Conservation (phyloP, 2,113 vertebrate genomes). For the Alaudala cheleensis region DNA sequence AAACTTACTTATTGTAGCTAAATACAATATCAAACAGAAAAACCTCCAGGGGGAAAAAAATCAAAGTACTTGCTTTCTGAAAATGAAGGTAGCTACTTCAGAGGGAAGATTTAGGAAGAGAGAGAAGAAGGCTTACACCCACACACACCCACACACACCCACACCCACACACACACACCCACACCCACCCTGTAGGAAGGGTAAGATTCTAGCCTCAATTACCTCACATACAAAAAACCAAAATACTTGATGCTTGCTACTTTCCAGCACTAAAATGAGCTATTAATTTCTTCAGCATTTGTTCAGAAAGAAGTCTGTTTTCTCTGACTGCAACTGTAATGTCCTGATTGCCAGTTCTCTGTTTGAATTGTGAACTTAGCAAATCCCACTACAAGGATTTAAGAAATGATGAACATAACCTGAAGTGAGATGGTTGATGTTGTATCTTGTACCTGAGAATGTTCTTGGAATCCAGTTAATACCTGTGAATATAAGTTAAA, state of each 20-base stretch:
- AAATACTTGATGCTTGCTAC: not conserved
- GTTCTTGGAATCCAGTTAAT: not conserved
- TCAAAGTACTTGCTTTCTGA: not conserved
- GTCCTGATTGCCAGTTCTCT: not conserved
- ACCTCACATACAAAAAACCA: not conserved
- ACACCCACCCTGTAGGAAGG: not conserved
- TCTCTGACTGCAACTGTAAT: not conserved
- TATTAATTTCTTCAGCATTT: not conserved
- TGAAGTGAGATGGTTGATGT: not conserved
- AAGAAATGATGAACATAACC: not conserved
- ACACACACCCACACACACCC: rapidly evolving
- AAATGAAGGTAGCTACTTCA: not conserved
- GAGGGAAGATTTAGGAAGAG: not conserved
- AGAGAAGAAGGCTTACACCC: not conserved
- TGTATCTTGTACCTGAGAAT: not conserved
- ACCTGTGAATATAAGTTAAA: not conserved
- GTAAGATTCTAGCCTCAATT: not conserved
- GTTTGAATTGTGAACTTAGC: not conserved
- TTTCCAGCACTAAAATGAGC: not conserved
- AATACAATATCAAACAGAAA: not conserved
- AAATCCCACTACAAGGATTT: not conserved
- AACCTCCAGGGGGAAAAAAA: not conserved
- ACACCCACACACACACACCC: too few relatives aligned
- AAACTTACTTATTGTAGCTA: not conserved
- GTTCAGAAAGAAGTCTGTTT: not conserved